Evolutionary conservation across 2,888 invertebrate genomes (phyloP), one percentile per base, ranked within the genome.

Genomic region (Bhutanitis thaidina): DNA sequence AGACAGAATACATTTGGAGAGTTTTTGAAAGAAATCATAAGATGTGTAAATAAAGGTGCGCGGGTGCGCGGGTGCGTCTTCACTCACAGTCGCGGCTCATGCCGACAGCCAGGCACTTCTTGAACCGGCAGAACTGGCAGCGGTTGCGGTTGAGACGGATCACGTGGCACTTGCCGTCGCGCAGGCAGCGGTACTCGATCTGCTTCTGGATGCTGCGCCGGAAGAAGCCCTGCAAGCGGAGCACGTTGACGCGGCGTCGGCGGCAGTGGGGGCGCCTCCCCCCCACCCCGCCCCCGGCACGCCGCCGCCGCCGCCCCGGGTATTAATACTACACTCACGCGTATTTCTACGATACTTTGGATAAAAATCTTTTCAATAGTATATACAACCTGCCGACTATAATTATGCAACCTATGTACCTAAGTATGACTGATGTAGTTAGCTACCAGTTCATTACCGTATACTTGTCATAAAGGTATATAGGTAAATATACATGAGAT

Each of bases 41-140:
- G n/a, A n/a, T n/a, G n/a, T n/a, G n/a, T n/a, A 20, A 20, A 20
- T 20, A 20, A 20, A 20, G 20, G 5, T 20, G 5, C 20, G 5
- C 2, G 20, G 20, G 20, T 20, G 20, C 20, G 20, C 20, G 3
- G 20, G n/a, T 4, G 12, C 3, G 8, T 5, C 1, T 12, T 4
- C 89, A 96, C 97, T 96, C 86, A 98, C 98, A 97, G 86, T 98
- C 98, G 74, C 97, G 93, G 78, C 97, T 97, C 98, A 98, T 98
- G 80, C 98, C 98, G 72, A 97, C 97, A 34, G 97, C 94, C 56
- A 98, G 91, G 85, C 98, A 98, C 94, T 98, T 98, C 88, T 96
- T 97, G 90, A 98, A 98, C 71, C 98, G 93, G 91, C 98, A 98
- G 85, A 94, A 97, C 85, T 98, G 98, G 85, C 98, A 98, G 67